Conservation (phyloP, 2,113 vertebrate genomes). For the Anolis sagrei region DNA sequence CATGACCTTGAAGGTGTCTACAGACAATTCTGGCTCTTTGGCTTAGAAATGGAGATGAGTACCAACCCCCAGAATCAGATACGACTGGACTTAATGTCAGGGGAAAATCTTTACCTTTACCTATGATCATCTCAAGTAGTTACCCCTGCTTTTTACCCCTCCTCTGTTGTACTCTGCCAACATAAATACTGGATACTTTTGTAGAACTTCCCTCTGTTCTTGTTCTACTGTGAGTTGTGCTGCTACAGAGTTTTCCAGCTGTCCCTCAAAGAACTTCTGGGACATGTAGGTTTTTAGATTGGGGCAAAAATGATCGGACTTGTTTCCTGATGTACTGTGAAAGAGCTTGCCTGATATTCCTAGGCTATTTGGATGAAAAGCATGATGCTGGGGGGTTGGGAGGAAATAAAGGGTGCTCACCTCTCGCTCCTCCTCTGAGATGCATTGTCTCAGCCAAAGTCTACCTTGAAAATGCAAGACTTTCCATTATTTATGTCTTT, state of each 20-base stretch:
- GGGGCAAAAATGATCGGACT: not conserved
- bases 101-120: too few relatives aligned
- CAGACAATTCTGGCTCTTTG: too few relatives aligned
- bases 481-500: constrained; percentile 26
- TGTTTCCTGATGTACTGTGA: not conserved
- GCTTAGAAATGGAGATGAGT: too few relatives aligned
- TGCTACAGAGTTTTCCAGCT: not conserved
- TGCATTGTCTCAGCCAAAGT: not conserved
- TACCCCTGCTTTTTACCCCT: too few relatives aligned
- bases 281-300: not conserved
- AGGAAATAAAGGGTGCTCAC: not conserved
- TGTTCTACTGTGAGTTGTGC: not conserved
- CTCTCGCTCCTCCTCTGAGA: not conserved
- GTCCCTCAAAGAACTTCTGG: not conserved
- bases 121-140: too few relatives aligned
- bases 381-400: too few relatives aligned
- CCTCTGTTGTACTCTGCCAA: too few relatives aligned
- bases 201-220: too few relatives aligned
- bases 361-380: not conserved
- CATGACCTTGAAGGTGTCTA: too few relatives aligned
- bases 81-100: too few relatives aligned
- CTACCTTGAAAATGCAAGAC: constrained; percentile 6
- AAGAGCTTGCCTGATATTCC: not conserved
- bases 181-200: too few relatives aligned
- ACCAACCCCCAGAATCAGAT: too few relatives aligned